A percentile compares a stretch with the other conserved stretches of the same genome.
phyloP scores from a whole-genome alignment of 2,888 invertebrate genomes.

The Sthenelais limicola region DNA sequence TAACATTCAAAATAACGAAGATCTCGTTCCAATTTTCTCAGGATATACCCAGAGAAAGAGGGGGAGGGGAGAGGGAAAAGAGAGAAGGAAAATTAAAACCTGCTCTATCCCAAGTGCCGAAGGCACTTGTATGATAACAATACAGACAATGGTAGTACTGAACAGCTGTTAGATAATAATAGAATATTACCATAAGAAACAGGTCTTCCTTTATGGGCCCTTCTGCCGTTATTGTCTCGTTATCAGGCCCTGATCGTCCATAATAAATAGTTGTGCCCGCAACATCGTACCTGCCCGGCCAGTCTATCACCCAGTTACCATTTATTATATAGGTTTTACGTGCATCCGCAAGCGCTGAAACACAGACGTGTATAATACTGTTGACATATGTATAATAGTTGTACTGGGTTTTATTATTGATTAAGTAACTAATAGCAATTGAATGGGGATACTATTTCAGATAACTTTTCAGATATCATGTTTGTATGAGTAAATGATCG shows the following conservation, averaged over 20 bases:
- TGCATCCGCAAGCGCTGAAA: constrained; percentile 41
- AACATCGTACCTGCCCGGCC: constrained; percentile 44
- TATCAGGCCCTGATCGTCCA: constrained; percentile 19
- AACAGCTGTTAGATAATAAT: neutral
- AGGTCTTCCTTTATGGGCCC: constrained; percentile 42
- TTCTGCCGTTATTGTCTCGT: constrained; percentile 38
- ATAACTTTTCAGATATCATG: neutral
- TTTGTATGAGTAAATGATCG: neutral
- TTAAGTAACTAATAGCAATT: too few relatives aligned
- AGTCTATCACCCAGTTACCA: constrained; percentile 44
- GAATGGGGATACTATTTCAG: neutral
- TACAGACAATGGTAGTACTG: neutral
- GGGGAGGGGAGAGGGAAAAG: too few relatives aligned
- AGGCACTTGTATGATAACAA: too few relatives aligned
- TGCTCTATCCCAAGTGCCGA: too few relatives aligned
- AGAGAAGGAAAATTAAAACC: too few relatives aligned
- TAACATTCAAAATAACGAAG: too few relatives aligned
- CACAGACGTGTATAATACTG: too few relatives aligned
- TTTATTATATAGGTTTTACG: constrained; percentile 41
- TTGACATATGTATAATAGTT: too few relatives aligned
- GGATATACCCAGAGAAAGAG: too few relatives aligned
- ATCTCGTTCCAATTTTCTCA: too few relatives aligned
- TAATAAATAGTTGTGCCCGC: constrained; percentile 39
- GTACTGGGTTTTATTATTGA: too few relatives aligned
- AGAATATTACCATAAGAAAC: constrained; percentile 30